Conservation (phyloP, 2,888 invertebrate genomes). For the Itoplectis maculator region DNA sequence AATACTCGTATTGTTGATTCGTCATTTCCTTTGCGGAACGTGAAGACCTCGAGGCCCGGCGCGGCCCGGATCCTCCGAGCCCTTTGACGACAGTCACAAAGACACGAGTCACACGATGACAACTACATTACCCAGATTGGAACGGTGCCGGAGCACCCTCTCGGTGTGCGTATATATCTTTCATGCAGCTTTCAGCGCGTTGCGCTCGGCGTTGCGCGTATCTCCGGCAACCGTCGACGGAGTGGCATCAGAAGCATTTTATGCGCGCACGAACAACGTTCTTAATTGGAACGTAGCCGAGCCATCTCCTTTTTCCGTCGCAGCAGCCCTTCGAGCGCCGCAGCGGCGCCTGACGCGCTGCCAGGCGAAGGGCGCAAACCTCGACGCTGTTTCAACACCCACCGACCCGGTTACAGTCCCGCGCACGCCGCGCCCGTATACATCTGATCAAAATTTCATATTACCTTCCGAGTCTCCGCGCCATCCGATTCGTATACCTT, state of each 20-base stretch:
- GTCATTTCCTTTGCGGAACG: not conserved
- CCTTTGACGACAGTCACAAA: not conserved
- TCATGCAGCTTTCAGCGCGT: not conserved
- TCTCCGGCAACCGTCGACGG: not conserved
- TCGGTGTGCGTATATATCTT: not conserved
- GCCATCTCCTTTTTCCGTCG: not conserved
- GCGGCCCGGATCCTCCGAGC: not conserved
- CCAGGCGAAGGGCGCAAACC: slow-evolving; percentile 24
- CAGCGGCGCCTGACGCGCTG: not conserved
- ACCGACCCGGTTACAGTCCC: slow-evolving; percentile 19
- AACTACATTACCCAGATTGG: not conserved
- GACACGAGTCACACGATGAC: not conserved
- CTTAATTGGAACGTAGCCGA: not conserved
- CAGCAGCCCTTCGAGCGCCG: no score
- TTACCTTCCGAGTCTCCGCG: slow-evolving; percentile 53
- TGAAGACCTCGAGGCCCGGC: not conserved
- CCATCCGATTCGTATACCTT: slow-evolving; percentile 76
- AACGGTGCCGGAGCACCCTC: not conserved
- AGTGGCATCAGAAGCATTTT: not conserved
- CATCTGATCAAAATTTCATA: slow-evolving; percentile 78
- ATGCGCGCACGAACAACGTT: not conserved
- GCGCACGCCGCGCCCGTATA: slow-evolving; percentile 42
- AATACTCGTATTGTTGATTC: not conserved
- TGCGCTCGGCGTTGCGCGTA: not conserved
- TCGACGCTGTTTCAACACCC: slow-evolving; percentile 20